These are phyloP conservation scores for Pachliopta kotzebuea DNA, from an alignment of 2,888 invertebrate species.

Conservation along the genomic window DNA sequence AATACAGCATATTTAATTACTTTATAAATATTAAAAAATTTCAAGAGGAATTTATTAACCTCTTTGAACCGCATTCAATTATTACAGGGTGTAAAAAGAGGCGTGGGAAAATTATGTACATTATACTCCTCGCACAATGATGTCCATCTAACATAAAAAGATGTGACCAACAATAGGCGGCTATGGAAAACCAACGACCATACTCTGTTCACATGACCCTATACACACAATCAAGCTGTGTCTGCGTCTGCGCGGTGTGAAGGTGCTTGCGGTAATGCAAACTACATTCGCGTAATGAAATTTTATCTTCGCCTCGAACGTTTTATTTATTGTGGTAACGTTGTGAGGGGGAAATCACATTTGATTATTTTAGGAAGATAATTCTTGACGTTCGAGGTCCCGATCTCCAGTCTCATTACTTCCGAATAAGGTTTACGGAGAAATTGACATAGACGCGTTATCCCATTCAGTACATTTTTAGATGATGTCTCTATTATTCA, in stretches of 20 bases:
- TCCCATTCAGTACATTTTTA: background rate
- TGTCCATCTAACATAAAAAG: conserved; percentile 57
- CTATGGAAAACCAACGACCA: conserved; percentile 59
- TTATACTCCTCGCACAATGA: conserved; percentile 55
- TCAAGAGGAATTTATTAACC: background rate
- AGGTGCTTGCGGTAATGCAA: conserved; percentile 27
- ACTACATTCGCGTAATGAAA: conserved; percentile 26
- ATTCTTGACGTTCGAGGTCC: background rate
- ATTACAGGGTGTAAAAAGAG: conserved; percentile 33
- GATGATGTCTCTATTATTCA: background rate
- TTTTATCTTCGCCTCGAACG: conserved; percentile 5
- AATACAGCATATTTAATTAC: background rate
- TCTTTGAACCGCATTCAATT: conserved; percentile 15
- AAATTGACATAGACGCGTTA: conserved; percentile 4
- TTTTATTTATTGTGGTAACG: conserved; percentile 7
- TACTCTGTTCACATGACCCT: conserved; percentile 50
- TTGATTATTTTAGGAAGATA: conserved; percentile 1
- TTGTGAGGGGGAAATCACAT: conserved; percentile 10
- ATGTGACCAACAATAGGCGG: conserved; percentile 55
- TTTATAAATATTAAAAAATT: background rate
- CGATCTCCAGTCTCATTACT: background rate
- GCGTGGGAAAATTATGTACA: conserved; percentile 60
- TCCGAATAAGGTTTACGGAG: conserved; percentile 2
- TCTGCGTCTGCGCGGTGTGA: conserved; percentile 33
- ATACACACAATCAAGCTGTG: conserved; percentile 31